Base-by-base conservation (phyloP, 2,797 vertebrate species). In the Poecilia picta region DNA sequence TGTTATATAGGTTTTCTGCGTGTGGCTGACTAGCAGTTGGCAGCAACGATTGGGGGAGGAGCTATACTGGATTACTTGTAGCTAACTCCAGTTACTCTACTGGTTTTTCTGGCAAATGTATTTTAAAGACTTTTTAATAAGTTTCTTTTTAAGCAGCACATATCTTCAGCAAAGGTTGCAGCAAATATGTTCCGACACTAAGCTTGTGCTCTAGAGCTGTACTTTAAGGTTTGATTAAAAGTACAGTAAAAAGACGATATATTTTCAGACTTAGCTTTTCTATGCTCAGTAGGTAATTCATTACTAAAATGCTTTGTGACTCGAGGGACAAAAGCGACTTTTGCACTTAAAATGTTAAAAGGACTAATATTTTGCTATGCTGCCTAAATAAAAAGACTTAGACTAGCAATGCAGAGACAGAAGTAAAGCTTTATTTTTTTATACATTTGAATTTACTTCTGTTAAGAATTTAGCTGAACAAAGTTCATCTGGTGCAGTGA, bases 341-440 rank as follows among this genome's bases (percentile, higher is more conserved):
- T 15, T 62, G 74, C 11, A 18, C 25, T 31, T 23, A 25, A 46
- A 75, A 75, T 46, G 62, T 18, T 45, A 43, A 25, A 28, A 73
- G 68, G 73, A 45, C 47, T 59, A 31, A 55, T 20, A n/a, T 79
- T 79, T 55, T 81, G 82, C 70, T 72, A 75, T 33, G 62, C 46
- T 25, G 49, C 6, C 64, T 66, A 64, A 64, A 36, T 33, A 20
- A 64, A 64, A 64, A 41, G 39, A 59, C 13, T 28, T 45, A 16
- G 41, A 72, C 43, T 46, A 28, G 13, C 13, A n/a, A 47, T 31
- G 16, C 43, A 28, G 43, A 46, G 41, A 47, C 43, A 10, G 8
- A 31, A 83, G 49, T 66, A 79, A 84, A 85, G 51, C 79, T 81
- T 45, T 78, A 47, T 72, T 79, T 59, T 49, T 74, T 78, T 49